Base-by-base conservation (phyloP, 2,113 vertebrate genomes). In the Cygnus atratus region DNA sequence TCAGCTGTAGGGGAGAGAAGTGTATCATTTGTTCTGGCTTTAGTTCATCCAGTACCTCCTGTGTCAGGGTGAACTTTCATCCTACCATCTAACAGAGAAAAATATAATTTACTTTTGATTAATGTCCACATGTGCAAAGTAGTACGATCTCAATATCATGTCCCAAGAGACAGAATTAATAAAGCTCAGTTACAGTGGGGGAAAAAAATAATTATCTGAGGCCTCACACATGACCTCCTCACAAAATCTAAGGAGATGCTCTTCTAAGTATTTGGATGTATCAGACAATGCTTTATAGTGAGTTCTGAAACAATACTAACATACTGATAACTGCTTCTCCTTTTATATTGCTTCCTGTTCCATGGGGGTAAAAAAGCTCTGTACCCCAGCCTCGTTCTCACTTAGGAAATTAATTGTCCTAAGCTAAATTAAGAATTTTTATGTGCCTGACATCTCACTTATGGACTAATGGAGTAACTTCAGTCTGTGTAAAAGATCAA, bases 131-230 rank as follows among this genome's bases (percentile, higher is more conserved):
- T 3, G 29, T 44, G 6, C 50, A 84, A 84, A 77, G 31, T n/a
- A 77, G 58, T n/a, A 61, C 6, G 2, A 68, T 24, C 24, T 58
- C 41, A 73, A 15, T 15, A 72, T 18, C 3, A 10, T 2, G 2
- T 33, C 43, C 5, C 24, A 73, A 5, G 35, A 79, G 31, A 11
- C 46, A 59, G 37, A 85, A 65, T 65, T 31, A 74, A 57, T 31
- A 59, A 72, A 76, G 1, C 24, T 81, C 12, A 55, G n/a, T 17
- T 74, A 35, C 29, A 70, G 14, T 1, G 26, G n/a, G 15, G 15
- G 6, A 0, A 46, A 72, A 62, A 41, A 13, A 0, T 33, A 48
- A 20, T 21, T 18, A 44, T 9, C 17, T 18, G 17, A 77, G 43
- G 20, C 59, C 13, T 65, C 59, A 21, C 10, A 57, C 20, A 57